Base-by-base conservation (phyloP, 2,113 vertebrate species). In the Grammomys surdaster region DNA sequence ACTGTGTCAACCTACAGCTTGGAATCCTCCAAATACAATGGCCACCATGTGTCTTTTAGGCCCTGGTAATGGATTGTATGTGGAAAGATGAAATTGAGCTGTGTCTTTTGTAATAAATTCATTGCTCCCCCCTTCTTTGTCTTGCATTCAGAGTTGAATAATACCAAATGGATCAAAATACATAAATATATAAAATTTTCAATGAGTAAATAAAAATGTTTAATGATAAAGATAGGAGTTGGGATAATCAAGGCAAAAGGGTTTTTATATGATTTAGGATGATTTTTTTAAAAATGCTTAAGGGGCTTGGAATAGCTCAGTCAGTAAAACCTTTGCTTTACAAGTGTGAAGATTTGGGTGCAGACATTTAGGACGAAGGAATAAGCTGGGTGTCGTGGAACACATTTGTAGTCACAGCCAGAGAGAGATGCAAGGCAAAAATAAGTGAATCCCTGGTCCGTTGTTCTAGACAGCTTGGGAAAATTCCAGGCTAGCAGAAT, bases 71-170 rank as follows among this genome's bases (percentile, higher is more conserved):
- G 40, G 54, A 16, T 84, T 82, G 56, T 90, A 36, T n/a, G 40
- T 17, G 1, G 20, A 22, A 54, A 63, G 88, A 20, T 84, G 36
- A 40, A 69, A 73, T 43, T n/a, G 65, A 96, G 75, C 16, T 58
- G 7, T 24, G 7, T 81, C n/a, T 40, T 85, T 70, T 70, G 33
- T 46, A 31, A 86, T 43, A 94, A 93, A 69, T 19, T 19, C 28
- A 43, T 56, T 0, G 1, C 10, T 3, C 8, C 46, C 46, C 4
- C 46, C 46, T 48, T 7, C 46, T 11, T 2, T 2, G 17, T 31
- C 43, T 65, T 72, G 90, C 56, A 81, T 43, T 96, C 93, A 76
- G 12, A 92, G 16, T 67, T 96, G 56, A 89, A 95, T 95, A 93
- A 26, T 90, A 90, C 33, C 36, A 56, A 80, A 58, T 31, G 16